Evolutionary conservation across 2,113 vertebrate species (phyloP).

Genomic region (Ammodramus savannarum): DNA sequence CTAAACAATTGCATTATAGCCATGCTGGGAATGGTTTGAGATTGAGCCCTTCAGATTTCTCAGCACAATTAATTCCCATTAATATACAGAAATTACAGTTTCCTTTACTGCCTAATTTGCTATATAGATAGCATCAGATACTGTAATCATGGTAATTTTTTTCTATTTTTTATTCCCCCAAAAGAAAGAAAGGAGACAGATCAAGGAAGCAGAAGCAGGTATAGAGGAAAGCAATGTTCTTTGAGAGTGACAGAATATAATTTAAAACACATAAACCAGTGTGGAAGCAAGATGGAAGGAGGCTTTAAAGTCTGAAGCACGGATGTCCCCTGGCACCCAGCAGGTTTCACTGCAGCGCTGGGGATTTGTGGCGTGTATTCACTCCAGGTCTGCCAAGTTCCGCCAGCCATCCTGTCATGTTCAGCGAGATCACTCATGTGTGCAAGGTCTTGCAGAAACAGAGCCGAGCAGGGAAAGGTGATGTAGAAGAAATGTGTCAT

Average conservation of each 20-base stretch:
- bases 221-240: background rate
- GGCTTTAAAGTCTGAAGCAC: background rate
- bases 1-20: background rate
- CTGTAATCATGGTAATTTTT: background rate
- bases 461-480: background rate
- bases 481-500: background rate
- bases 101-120: background rate
- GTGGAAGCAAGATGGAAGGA: background rate
- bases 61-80: background rate
- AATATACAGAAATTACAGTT: background rate
- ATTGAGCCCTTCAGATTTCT: background rate
- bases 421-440: background rate
- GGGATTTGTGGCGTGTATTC: background rate
- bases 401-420: background rate
- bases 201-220: background rate
- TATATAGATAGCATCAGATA: background rate
- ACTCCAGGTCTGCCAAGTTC: background rate
- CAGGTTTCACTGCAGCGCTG: background rate
- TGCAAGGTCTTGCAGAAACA: background rate
- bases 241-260: background rate
- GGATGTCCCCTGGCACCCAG: background rate
- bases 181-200: background rate
- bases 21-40: rapidly evolving
- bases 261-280: background rate
- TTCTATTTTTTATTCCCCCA: background rate